Evolutionary conservation across 2,888 invertebrate species (phyloP).

Genomic region (Ormyrus thymus): DNA sequence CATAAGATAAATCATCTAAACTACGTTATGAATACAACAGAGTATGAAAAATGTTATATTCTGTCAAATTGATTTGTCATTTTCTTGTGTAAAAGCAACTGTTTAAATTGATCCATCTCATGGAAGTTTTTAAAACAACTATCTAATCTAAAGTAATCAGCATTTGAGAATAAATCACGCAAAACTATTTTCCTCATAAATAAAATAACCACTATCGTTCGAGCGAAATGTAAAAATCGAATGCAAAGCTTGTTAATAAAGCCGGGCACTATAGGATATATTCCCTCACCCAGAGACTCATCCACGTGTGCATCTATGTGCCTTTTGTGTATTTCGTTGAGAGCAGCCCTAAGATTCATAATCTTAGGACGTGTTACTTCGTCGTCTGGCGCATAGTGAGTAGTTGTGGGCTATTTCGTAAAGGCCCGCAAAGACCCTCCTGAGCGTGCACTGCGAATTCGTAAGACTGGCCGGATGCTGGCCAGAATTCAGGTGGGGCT

Average conservation of each 20-base stretch:
- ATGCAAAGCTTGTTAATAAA: slow-evolving; percentile 23
- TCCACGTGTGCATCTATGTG: slow-evolving; percentile 6
- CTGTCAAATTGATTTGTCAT: neutral
- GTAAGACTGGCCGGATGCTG: slow-evolving; percentile 54
- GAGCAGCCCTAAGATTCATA: slow-evolving; percentile 26
- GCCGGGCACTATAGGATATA: slow-evolving; percentile 18
- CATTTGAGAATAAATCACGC: neutral
- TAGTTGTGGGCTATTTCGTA: slow-evolving; percentile 65
- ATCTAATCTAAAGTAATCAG: neutral
- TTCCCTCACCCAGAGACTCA: slow-evolving; percentile 10
- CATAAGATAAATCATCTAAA: slow-evolving; percentile 3
- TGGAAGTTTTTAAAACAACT: slow-evolving; percentile 3
- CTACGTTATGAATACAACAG: neutral
- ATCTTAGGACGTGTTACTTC: slow-evolving; percentile 50
- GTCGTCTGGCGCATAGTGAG: slow-evolving; percentile 53
- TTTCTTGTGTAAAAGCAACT: neutral
- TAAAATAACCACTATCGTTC: slow-evolving; percentile 8
- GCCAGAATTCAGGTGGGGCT: slow-evolving; percentile 72
- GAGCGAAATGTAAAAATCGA: slow-evolving; percentile 42
- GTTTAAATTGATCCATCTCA: neutral
- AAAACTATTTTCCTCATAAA: slow-evolving; percentile 14
- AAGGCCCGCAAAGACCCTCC: slow-evolving; percentile 68
- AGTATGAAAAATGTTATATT: neutral
- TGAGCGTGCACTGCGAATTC: slow-evolving; percentile 68
- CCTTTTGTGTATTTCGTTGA: slow-evolving; percentile 38